Percentiles rank a stretch among this genome's conserved stretches.
These are phyloP conservation scores for Poecile atricapillus DNA, from an alignment of 2,113 vertebrate species.

Conservation along the genomic window DNA sequence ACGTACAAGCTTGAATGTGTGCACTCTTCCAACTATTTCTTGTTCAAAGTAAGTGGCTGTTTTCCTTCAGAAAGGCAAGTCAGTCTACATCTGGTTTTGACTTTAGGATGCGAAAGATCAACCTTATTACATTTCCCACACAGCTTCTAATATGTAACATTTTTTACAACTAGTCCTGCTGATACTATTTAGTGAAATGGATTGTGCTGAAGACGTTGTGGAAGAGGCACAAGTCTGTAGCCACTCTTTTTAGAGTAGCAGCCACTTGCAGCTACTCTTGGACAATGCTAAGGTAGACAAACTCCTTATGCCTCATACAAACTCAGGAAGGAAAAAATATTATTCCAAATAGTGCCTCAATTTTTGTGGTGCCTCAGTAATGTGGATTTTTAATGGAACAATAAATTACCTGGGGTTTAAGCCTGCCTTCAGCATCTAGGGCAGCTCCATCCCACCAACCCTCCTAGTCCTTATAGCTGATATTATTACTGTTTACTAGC, in stretches of 20 bases:
- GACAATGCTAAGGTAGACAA: background rate
- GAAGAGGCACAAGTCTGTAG: background rate
- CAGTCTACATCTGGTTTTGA: background rate
- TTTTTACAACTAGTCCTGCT: background rate
- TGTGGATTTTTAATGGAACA: fast-evolving
- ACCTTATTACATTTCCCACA: background rate
- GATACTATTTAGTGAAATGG: background rate
- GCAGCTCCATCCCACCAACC: background rate
- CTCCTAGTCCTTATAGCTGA: background rate
- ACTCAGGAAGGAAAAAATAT: background rate
- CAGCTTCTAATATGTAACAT: background rate
- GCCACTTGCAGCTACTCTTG: background rate
- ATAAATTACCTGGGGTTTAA: background rate
- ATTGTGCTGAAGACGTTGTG: background rate
- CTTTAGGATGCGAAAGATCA: background rate
- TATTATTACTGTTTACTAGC: background rate
- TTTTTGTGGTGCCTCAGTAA: background rate
- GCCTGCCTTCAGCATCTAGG: background rate
- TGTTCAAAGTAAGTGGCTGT: background rate
- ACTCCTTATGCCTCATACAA: background rate
- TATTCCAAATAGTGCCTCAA: background rate
- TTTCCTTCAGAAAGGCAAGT: background rate
- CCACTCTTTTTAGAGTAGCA: background rate
- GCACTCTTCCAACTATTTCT: background rate
- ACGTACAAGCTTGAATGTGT: fast-evolving